Conservation (phyloP, 2,888 invertebrate genomes). For the Noctua pronuba region DNA sequence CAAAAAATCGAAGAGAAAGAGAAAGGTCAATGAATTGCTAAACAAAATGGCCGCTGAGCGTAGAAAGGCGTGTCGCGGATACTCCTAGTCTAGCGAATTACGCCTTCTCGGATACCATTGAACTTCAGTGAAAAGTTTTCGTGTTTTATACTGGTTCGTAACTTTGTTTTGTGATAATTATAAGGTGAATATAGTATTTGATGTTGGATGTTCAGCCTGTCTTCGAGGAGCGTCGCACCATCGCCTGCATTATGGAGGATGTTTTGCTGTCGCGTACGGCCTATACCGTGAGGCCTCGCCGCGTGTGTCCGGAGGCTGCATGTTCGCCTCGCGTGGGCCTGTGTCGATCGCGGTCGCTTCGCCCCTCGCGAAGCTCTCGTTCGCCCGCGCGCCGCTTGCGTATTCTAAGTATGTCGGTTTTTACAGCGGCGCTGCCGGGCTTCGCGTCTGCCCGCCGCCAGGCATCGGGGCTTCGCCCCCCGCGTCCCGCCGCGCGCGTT, state of each 20-base stretch:
- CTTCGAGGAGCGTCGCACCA: conserved; percentile 68
- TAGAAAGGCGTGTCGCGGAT: conserved; percentile 87
- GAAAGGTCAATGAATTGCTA: conserved; percentile 74
- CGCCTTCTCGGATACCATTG: conserved; percentile 81
- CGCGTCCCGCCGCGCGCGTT: conserved; percentile 87
- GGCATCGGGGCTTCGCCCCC: conserved; percentile 82
- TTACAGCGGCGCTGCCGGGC: conserved; percentile 88
- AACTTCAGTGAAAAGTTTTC: conserved; percentile 89
- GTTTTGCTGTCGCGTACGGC: conserved; percentile 78
- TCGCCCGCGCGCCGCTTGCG: conserved; percentile 84
- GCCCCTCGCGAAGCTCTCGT: conserved; percentile 84
- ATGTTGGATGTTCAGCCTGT: conserved; percentile 68
- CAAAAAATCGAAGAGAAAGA: conserved; percentile 62
- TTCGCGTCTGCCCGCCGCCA: conserved; percentile 85
- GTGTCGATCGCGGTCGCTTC: conserved; percentile 81
- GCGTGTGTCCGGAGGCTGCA: conserved; percentile 87
- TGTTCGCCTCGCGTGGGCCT: conserved; percentile 85
- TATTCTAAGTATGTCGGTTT: conserved; percentile 87
- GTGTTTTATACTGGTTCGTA: conserved; percentile 89
- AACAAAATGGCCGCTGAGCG: conserved; percentile 88
- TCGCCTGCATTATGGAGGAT: conserved; percentile 61
- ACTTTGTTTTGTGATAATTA: conserved; percentile 89
- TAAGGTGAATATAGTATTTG: conserved; percentile 87
- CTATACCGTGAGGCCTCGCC: conserved; percentile 84
- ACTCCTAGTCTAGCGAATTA: conserved; percentile 79